phyloP scores from a whole-genome alignment of 2,888 invertebrate species.

The Yponomeuta evonymella region DNA sequence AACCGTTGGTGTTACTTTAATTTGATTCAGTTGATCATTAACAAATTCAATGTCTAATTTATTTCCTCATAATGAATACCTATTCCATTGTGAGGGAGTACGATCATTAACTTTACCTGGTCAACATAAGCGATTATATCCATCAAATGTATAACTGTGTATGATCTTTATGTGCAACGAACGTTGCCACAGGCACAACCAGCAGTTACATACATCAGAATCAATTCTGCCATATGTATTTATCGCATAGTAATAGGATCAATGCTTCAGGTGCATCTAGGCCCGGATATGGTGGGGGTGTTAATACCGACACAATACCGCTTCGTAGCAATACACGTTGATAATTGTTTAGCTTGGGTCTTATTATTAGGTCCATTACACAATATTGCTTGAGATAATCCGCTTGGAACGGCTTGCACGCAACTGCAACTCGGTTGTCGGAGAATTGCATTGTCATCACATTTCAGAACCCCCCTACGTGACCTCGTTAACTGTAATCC shows the following conservation, averaged over 20 bases:
- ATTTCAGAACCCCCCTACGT: constrained; percentile 57
- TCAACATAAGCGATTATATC: no score
- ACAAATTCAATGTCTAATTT: no score
- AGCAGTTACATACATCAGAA: neutral
- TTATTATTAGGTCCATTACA: constrained; percentile 19
- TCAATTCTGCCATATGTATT: neutral
- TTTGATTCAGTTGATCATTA: no score
- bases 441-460: constrained; percentile 68
- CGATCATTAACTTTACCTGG: no score
- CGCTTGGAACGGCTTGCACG: constrained; percentile 30
- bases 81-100: no score
- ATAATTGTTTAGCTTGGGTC: constrained; percentile 16
- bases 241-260: neutral
- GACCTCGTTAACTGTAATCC: constrained; percentile 68
- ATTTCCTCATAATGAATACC: no score
- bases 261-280: constrained; percentile 3
- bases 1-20: neutral
- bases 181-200: no score
- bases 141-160: neutral
- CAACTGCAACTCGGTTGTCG: constrained; percentile 38
- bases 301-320: constrained; percentile 6
- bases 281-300: neutral
- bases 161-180: no score
- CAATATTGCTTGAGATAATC: constrained; percentile 23
- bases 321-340: constrained; percentile 10